Base-by-base conservation (phyloP, 2,113 vertebrate genomes). In the Sarotherodon lohbergeri region DNA sequence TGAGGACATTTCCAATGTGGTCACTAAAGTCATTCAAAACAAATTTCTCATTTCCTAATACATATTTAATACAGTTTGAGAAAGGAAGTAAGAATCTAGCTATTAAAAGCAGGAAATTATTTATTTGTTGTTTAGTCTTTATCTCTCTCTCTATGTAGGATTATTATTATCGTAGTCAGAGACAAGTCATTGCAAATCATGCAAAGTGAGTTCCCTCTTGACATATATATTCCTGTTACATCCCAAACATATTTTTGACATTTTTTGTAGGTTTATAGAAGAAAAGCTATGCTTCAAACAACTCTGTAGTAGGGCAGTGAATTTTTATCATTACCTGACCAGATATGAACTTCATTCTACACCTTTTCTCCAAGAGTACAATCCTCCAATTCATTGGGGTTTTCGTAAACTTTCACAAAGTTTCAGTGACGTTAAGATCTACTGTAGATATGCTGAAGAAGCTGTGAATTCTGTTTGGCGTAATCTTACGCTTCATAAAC, bases 401-500 rank as follows among this genome's bases (percentile, higher is more conserved):
- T 84, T 78, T 16, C 4, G 36, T 13, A 56, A 66, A 79, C 39
- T 48, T 19, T 22, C 41, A 52, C 56, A 9, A 85, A 61, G 7
- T 73, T 57, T 14, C 55, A 57, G 54, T 22, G 19, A 14, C 56
- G 50, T 43, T 76, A 24, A 13, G 32, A 79, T 39, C 14, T 55
- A 36, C 43, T 29, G 73, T 2, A 78, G 73, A 52, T 32, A 1
- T 55, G 80, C 14, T 63, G 80, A 83, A 48, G 71, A 63, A 84
- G 80, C 59, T 41, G 41, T 13, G 5, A 48, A 81, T 79, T 84
- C 66, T 68, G 14, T 73, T 82, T 71, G 56, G 82, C 43, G 85
- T 85, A 68, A 85, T 71, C 63, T 87, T 7, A 24, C 34, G 17
- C 27, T 10, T 87, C 57, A 52, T 84, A 86, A 87, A 89, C 82